A percentile compares a stretch with the other conserved stretches of the same genome.
These are phyloP conservation scores for Physocephala rufipes DNA, from an alignment of 2,888 invertebrate genomes.

Conservation along the genomic window DNA sequence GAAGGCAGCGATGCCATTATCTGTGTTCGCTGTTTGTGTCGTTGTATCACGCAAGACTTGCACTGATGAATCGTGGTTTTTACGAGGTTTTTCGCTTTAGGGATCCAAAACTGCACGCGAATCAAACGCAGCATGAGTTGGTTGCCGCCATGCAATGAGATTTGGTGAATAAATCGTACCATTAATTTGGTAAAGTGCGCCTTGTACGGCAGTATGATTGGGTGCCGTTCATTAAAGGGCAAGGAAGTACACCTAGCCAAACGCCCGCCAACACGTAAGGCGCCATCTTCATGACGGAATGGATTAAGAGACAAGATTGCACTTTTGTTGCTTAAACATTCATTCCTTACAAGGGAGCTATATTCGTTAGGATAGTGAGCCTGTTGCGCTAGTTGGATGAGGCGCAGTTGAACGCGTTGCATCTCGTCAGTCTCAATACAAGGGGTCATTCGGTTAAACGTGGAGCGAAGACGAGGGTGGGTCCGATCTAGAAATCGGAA, in stretches of 20 bases:
- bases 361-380: no score
- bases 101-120: conserved; percentile 7
- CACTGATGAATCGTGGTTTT: conserved; percentile 1
- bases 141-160: conserved; percentile 16
- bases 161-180: background rate
- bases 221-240: background rate
- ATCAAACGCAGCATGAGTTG: conserved; percentile 7
- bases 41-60: background rate
- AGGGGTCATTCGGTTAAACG: no score
- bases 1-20: conserved; percentile 15
- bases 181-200: background rate
- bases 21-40: background rate
- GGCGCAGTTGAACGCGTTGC: no score
- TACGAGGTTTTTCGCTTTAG: conserved; percentile 10
- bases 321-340: no score
- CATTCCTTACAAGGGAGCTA: no score
- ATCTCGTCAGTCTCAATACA: no score
- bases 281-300: background rate
- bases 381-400: no score
- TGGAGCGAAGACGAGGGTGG: background rate
- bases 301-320: background rate
- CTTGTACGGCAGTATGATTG: background rate
- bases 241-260: background rate
- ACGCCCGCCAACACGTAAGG: background rate
- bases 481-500: background rate